phyloP scores from a whole-genome alignment of 2,113 vertebrate species.

The Daphoenositta chrysoptera region DNA sequence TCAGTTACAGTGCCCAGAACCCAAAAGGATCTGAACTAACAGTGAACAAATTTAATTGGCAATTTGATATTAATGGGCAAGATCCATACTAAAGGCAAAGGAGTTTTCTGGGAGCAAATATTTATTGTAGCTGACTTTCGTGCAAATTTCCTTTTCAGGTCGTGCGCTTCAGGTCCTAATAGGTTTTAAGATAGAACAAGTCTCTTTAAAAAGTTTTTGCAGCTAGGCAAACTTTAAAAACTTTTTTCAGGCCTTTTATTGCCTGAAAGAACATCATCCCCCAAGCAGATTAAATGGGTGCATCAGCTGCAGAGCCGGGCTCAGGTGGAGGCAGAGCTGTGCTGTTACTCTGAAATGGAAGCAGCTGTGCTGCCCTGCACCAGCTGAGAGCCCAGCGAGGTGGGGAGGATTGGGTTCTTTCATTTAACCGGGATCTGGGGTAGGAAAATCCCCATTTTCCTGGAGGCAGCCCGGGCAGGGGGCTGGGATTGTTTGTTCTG shows the following conservation, averaged over 20 bases:
- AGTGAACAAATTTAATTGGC: not conserved
- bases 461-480: not conserved
- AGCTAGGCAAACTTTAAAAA: not conserved
- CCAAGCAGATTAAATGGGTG: not conserved
- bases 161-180: not conserved
- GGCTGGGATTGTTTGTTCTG: not conserved
- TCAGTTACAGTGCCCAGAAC: not conserved
- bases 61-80: not conserved
- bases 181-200: not conserved
- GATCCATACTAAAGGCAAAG: not conserved
- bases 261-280: not conserved
- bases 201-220: not conserved
- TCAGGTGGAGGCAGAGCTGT: not conserved
- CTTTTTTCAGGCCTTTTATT: not conserved
- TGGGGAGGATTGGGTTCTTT: not conserved
- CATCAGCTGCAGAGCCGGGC: not conserved
- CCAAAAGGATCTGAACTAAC: not conserved
- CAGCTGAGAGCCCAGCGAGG: not conserved
- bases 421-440: not conserved
- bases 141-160: not conserved
- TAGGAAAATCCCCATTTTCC: not conserved
- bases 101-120: not conserved
- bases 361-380: not conserved
- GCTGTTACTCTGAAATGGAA: not conserved
- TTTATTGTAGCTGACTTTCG: not conserved